Evolutionary conservation across 64 coral and sea anemone genomes (phyloP).

Genomic region (Stichodactyla helianthus): DNA sequence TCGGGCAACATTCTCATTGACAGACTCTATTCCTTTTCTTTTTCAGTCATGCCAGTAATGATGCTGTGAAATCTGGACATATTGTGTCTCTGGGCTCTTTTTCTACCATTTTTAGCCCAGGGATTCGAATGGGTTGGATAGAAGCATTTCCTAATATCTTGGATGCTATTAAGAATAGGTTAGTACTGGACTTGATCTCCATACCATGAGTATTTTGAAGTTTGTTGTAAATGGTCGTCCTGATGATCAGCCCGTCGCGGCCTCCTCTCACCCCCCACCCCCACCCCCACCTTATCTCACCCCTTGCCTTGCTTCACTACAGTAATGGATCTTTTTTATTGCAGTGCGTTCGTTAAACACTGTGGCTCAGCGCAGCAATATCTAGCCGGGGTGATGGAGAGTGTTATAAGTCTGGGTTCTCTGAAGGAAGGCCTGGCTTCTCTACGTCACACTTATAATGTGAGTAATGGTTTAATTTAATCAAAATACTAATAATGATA

Average conservation of each 20-base stretch:
- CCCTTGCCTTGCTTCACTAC: background rate
- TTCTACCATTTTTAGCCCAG: constrained; percentile 58
- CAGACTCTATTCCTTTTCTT: background rate
- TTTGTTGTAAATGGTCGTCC: too few species aligned
- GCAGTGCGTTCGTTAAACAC: constrained; percentile 19
- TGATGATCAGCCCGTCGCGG: too few species aligned
- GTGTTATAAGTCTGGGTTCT: constrained; percentile 25
- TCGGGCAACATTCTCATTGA: too few species aligned
- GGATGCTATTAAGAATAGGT: constrained; percentile 15
- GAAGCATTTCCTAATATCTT: constrained; percentile 47
- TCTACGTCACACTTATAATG: constrained; percentile 27
- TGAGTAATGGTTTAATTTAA: constrained; percentile 2
- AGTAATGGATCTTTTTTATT: background rate
- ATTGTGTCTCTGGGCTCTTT: constrained; percentile 57
- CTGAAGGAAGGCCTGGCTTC: background rate
- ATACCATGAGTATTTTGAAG: background rate
- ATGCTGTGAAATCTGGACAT: constrained; percentile 8
- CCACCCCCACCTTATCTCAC: too few species aligned
- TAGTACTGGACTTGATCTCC: background rate
- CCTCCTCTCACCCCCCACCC: too few species aligned
- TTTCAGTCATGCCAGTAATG: background rate
- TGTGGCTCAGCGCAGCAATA: constrained; percentile 18
- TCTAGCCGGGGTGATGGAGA: constrained; percentile 22
- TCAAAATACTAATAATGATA: background rate
- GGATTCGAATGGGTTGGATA: constrained; percentile 57